phyloP scores from a whole-genome alignment of 2,888 invertebrate species.

The Oegoconia quadripuncta region DNA sequence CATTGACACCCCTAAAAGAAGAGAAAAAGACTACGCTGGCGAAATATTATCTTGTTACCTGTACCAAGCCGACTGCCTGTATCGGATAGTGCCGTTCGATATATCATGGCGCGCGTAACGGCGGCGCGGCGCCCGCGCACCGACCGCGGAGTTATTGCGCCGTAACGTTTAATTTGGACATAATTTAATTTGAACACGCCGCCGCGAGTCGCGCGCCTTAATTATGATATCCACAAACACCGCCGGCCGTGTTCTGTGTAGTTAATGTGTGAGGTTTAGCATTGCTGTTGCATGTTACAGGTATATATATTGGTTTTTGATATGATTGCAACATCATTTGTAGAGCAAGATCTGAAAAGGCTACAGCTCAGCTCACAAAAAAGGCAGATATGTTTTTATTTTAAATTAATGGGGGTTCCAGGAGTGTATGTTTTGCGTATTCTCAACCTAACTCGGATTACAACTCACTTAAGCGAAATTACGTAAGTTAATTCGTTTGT shows the following conservation, averaged over 20 bases:
- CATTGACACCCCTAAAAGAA: too few species aligned
- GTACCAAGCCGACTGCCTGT: not conserved
- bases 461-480: too few species aligned
- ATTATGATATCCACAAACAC: slow-evolving; percentile 63
- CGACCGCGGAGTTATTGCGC: slow-evolving; percentile 52
- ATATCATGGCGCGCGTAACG: slow-evolving; percentile 50
- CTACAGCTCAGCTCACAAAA: too few species aligned
- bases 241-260: slow-evolving; percentile 20
- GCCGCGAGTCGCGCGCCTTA: slow-evolving; percentile 48
- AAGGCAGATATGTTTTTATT: too few species aligned
- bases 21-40: not conserved
- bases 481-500: too few species aligned
- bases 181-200: slow-evolving; percentile 70
- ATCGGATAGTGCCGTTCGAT: slow-evolving; percentile 30
- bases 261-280: slow-evolving; percentile 15
- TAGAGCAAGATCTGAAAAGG: too few species aligned
- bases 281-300: too few species aligned
- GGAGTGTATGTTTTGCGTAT: too few species aligned
- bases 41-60: not conserved
- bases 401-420: too few species aligned
- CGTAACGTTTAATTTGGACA: slow-evolving; percentile 65
- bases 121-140: slow-evolving; percentile 34
- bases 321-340: too few species aligned
- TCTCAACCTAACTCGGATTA: too few species aligned
- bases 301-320: too few species aligned